These are phyloP conservation scores for Tromatobia lineatoria DNA, from an alignment of 2,888 invertebrate species.

Conservation along the genomic window DNA sequence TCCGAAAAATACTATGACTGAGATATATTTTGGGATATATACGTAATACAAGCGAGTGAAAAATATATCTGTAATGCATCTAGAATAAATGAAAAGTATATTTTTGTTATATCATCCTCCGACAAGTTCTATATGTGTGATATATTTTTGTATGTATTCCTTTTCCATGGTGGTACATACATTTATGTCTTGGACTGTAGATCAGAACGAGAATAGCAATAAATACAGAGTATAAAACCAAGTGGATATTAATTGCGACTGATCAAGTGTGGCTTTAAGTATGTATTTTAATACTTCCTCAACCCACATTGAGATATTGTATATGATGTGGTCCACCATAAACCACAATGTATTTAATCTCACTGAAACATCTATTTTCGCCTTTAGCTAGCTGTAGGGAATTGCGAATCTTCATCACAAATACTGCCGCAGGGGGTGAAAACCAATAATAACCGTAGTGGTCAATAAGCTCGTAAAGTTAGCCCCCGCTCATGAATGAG, in stretches of 20 bases:
- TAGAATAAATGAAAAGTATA: too few relatives aligned
- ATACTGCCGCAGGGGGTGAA: slow-evolving; percentile 4
- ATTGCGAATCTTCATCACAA: slow-evolving; percentile 24
- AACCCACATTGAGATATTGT: not conserved
- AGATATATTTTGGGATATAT: too few relatives aligned
- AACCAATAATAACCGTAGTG: slow-evolving; percentile 26
- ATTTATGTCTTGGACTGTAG: too few relatives aligned
- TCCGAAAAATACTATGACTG: too few relatives aligned
- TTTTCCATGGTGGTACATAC: too few relatives aligned
- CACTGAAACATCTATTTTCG: slow-evolving; percentile 21
- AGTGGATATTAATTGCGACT: not conserved
- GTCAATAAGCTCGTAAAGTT: slow-evolving; percentile 35
- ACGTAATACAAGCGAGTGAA: too few relatives aligned
- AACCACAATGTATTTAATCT: slow-evolving; percentile 31
- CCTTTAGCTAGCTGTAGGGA: not conserved
- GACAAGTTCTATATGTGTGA: too few relatives aligned
- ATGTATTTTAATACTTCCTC: not conserved
- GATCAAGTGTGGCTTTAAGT: not conserved
- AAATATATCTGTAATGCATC: too few relatives aligned
- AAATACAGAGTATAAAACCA: not conserved
- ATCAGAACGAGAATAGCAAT: too few relatives aligned
- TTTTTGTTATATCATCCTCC: too few relatives aligned
- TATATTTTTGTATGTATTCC: too few relatives aligned
- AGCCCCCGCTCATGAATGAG: not conserved
- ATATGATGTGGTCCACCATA: not conserved